Base-by-base conservation (phyloP, 2,113 vertebrate genomes). In the Carassius gibelio region DNA sequence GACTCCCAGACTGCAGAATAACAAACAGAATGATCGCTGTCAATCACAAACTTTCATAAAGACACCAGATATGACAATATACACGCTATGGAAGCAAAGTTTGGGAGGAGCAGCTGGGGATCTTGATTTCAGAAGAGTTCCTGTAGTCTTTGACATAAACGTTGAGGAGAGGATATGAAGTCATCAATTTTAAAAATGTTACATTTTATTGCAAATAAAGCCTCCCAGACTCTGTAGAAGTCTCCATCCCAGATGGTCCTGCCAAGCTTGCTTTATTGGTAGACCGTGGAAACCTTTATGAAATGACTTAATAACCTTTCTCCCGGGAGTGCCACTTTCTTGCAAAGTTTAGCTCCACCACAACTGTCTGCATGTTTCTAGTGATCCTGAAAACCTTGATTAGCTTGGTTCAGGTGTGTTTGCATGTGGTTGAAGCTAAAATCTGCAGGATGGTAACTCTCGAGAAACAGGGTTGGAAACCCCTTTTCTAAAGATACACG, bases 1-100 rank as follows among this genome's bases (percentile, higher is more conserved):
- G 97, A 97, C 2, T 96, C 96, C 94, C 97, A 95, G 89, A 99
- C 98, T 99, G 91, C 9, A 88, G 9, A 84, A 38, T 77, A n/a
- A 87, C 42, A 82, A 19, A 81, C 64, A 71, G 17, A 83, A 11
- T 15, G 6, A 83, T 10, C 64, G 34, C 15, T 9, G 68, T 8
- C 52, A 62, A 34, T 76, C 14, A 76, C 8, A 26, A 23, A 68
- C 15, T 6, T 13, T 61, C 36, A 64, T 10, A 34, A 84, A 19
- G 7, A 34, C 48, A 36, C 17, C 15, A 78, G 19, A n/a, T 50
- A 30, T 21, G 17, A 21, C 21, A 10, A 38, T 19, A 4, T 38
- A 59, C 21, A 59, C 8, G 30, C 15, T 19, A 9, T 38, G 66
- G 15, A 38, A 19, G 30, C 66, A 38, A 10, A 9, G 3, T 69